These are phyloP conservation scores for Aromia moschata DNA, from an alignment of 2,888 invertebrate species.

Conservation along the genomic window DNA sequence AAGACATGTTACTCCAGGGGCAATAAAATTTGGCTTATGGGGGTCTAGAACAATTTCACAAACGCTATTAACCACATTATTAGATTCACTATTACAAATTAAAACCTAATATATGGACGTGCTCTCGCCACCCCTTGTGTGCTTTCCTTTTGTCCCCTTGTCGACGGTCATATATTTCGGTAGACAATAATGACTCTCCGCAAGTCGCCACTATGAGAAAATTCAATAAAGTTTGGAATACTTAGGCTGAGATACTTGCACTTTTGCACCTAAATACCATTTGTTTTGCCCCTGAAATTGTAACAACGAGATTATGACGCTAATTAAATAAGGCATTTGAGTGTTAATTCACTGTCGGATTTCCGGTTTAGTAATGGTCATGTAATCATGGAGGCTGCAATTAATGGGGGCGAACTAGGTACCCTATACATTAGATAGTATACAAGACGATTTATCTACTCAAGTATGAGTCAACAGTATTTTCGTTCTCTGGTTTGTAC, in stretches of 20 bases:
- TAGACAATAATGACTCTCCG: background rate
- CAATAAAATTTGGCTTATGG: background rate
- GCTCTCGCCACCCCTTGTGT: background rate
- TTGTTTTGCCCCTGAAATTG: too few relatives aligned
- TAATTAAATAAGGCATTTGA: too few relatives aligned
- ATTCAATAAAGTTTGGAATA: background rate
- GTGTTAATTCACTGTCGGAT: too few relatives aligned
- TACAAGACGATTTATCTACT: too few relatives aligned
- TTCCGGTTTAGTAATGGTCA: too few relatives aligned
- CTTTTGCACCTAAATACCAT: too few relatives aligned
- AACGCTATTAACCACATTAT: constrained; percentile 1
- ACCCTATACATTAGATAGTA: too few relatives aligned
- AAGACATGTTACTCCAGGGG: background rate
- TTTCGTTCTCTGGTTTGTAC: too few relatives aligned
- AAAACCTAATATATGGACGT: constrained; percentile 4
- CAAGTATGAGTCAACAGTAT: too few relatives aligned
- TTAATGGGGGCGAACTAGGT: too few relatives aligned
- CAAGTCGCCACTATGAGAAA: background rate
- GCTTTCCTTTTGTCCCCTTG: constrained; percentile 3
- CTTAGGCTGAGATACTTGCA: background rate
- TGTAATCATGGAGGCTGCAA: too few relatives aligned
- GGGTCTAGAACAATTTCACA: constrained; percentile 2
- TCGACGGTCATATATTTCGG: background rate
- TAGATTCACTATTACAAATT: constrained; percentile 4
- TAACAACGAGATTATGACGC: too few relatives aligned